phyloP scores from a whole-genome alignment of 2,113 vertebrate genomes.

The Sardina pilchardus region DNA sequence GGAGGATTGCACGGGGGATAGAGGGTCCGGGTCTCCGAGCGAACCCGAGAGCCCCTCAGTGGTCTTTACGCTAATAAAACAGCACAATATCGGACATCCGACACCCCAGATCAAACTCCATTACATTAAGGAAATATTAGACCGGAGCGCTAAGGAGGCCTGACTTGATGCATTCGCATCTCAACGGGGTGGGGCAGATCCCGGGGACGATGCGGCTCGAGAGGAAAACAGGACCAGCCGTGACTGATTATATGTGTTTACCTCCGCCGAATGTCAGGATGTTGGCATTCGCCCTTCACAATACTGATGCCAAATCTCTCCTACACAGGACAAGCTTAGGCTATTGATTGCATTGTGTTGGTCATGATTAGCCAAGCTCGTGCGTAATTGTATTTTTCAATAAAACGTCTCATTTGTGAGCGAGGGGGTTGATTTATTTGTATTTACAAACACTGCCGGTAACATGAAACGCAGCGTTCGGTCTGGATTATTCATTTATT shows the following conservation, averaged over 20 bases:
- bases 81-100: conserved; percentile 82
- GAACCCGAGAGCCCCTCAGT: conserved; percentile 85
- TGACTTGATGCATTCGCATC: conserved; percentile 75
- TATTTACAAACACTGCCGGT: background rate
- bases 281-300: conserved; percentile 80
- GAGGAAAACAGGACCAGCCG: conserved; percentile 45
- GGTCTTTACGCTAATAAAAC: conserved; percentile 90
- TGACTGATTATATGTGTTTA: conserved; percentile 87
- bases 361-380: conserved; percentile 18
- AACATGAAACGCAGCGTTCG: background rate
- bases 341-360: conserved; percentile 71
- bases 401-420: conserved; percentile 9
- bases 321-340: conserved; percentile 73
- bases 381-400: conserved; percentile 7
- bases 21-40: conserved; percentile 66
- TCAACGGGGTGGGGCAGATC: conserved; percentile 61
- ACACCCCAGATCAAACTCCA: conserved; percentile 90
- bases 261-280: conserved; percentile 82
- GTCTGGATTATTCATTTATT: background rate
- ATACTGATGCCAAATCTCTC: conserved; percentile 74
- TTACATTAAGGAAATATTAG: conserved; percentile 93
- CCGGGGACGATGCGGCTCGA: conserved; percentile 30
- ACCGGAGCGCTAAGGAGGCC: conserved; percentile 63
- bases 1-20: conserved; percentile 25
- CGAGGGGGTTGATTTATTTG: background rate